These are phyloP conservation scores for Celastrina argiolus DNA, from an alignment of 2,888 invertebrate species.

Conservation along the genomic window DNA sequence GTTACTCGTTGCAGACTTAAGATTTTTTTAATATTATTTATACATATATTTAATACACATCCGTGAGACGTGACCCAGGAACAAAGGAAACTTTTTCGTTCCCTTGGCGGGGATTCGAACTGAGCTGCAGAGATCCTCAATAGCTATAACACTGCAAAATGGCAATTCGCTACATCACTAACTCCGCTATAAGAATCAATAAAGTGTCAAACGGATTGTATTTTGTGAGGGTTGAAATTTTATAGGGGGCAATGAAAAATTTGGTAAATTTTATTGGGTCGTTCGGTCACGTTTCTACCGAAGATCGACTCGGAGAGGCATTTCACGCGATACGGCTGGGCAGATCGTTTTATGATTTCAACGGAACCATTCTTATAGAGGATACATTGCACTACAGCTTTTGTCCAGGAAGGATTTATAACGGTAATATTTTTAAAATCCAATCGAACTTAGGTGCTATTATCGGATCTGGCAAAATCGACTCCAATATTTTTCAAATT, in stretches of 20 bases:
- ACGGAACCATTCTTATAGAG: conserved; percentile 48
- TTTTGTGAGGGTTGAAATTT: conserved; percentile 41
- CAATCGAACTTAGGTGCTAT: neutral
- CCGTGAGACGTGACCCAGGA: no score
- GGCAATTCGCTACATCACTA: neutral
- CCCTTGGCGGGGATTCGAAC: no score
- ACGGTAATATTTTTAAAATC: neutral
- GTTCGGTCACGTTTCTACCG: conserved; percentile 63
- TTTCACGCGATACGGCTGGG: conserved; percentile 60
- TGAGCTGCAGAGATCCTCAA: no score
- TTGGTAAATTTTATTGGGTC: conserved; percentile 62
- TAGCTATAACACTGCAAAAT: no score
- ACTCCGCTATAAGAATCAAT: neutral
- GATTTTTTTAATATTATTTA: no score
- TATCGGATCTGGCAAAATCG: neutral
- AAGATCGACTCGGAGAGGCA: conserved; percentile 59
- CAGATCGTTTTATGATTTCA: conserved; percentile 66
- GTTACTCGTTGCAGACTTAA: no score
- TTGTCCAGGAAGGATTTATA: neutral
- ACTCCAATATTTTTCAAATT: no score
- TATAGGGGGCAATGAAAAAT: conserved; percentile 49
- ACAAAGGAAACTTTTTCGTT: no score
- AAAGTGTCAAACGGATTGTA: neutral
- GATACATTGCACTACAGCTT: conserved; percentile 25
- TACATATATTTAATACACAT: no score